Evolutionary conservation across 1,140 invertebrate species (phyloP).

Genomic region (Magallana ariakensis): DNA sequence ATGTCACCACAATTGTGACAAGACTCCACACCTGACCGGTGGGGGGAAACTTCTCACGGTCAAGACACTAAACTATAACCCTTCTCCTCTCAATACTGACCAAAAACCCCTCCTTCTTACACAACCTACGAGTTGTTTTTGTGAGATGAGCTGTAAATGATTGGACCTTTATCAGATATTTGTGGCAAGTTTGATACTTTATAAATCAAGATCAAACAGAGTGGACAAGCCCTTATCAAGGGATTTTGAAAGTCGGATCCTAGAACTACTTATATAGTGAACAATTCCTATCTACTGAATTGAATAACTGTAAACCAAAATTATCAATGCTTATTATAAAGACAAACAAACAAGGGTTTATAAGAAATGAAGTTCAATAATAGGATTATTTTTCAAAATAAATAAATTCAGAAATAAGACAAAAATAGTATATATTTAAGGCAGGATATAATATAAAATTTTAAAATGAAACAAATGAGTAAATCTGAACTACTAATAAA

Average conservation of each 20-base stretch:
- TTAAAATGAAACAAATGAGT: too few species aligned
- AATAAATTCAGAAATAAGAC: not conserved
- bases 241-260: conserved; percentile 5
- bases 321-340: conserved; percentile 30
- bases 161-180: conserved; percentile 15
- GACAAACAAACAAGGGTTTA: conserved; percentile 13
- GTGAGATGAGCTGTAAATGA: conserved; percentile 23
- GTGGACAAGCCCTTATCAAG: conserved; percentile 18
- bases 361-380: not conserved
- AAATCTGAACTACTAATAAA: too few species aligned
- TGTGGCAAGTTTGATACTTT: conserved; percentile 25
- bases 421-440: too few species aligned
- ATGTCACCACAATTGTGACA: conserved; percentile 23
- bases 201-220: conserved; percentile 29
- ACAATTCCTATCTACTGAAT: not conserved
- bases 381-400: not conserved
- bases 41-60: conserved; percentile 15
- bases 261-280: not conserved
- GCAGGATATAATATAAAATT: too few species aligned
- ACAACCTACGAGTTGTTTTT: conserved; percentile 12
- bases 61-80: not conserved
- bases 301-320: conserved; percentile 33
- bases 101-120: not conserved
- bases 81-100: not conserved
- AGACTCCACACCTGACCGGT: not conserved